Percentiles rank a stretch among this genome's conserved stretches.
phyloP scores from a whole-genome alignment of 2,113 vertebrate genomes.

The Lepus europaeus region DNA sequence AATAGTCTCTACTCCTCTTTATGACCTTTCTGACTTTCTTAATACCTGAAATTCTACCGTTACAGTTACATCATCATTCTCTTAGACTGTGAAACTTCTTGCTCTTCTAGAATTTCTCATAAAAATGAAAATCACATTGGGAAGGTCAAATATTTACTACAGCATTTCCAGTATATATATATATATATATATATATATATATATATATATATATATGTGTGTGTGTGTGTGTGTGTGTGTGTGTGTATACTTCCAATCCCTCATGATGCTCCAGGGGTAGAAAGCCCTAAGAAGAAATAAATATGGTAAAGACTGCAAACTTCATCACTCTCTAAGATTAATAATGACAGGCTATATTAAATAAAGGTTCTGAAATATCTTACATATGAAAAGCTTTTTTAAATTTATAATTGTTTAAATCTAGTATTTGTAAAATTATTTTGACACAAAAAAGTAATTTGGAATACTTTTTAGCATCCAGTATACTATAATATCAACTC shows the following conservation, averaged over 20 bases:
- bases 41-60: neutral
- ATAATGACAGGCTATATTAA: neutral
- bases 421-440: neutral
- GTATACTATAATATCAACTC: neutral
- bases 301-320: neutral
- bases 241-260: neutral
- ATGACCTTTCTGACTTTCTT: neutral
- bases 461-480: neutral
- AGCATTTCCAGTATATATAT: neutral
- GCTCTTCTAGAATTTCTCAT: slow-evolving; percentile 24
- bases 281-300: neutral
- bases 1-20: slow-evolving; percentile 9
- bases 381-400: neutral
- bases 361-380: neutral
- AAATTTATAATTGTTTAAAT: neutral
- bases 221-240: too few relatives aligned
- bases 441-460: slow-evolving; percentile 26
- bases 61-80: neutral
- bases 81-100: neutral
- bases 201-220: too few relatives aligned
- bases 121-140: neutral
- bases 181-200: too few relatives aligned
- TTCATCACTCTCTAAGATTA: neutral
- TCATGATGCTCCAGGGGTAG: neutral
- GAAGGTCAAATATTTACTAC: slow-evolving; percentile 22